Evolutionary conservation across 2,888 invertebrate genomes (phyloP), one percentile per base, ranked within the genome.

Genomic region (Eupeodes luniger): DNA sequence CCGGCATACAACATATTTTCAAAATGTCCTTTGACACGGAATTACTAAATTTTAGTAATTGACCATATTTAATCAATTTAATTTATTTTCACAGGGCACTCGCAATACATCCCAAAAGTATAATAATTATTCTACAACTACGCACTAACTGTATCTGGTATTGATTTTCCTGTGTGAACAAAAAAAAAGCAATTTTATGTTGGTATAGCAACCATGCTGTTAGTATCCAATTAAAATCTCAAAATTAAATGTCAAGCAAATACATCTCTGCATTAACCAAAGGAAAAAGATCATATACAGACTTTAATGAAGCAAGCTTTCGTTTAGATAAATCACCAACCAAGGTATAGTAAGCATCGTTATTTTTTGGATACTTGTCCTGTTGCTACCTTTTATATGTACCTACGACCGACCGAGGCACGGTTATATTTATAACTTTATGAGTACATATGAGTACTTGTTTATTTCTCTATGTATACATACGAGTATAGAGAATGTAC

Each of bases 141-240:
- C 59, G 59, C 59, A 59, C 14, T 14, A 9, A 14, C 40, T 44
- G 11, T 2, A 62, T 62, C 40, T 44, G 16, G 11, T 62, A 62
- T 64, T 64, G 64, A 64, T 64, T 64, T 64, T 64, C 16, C 62
- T 12, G 16, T 62, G 40, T 49, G 59, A 27, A 61, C 14, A 64
- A 16, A 75, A 49, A 49, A 19, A 51, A 75, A 27, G 69, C 40
- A 53, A 61, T 62, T 70, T 16, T 40, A 51, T 67, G 53, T 53
- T 51, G 7, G 51, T 11, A 40, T 5, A 70, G 67, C 77, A 67
- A 57, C 91, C 92, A 93, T 92, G 92, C 93, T 93, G 93, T 92
- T 93, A 91, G 92, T 91, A 93, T 93, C 93, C 93, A 93, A 93
- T 93, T 93, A 93, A 93, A 93, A 92, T 92, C 92, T 91, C 85